These are phyloP conservation scores for Maniola jurtina DNA, from an alignment of 1,140 invertebrate genomes.

Conservation along the genomic window DNA sequence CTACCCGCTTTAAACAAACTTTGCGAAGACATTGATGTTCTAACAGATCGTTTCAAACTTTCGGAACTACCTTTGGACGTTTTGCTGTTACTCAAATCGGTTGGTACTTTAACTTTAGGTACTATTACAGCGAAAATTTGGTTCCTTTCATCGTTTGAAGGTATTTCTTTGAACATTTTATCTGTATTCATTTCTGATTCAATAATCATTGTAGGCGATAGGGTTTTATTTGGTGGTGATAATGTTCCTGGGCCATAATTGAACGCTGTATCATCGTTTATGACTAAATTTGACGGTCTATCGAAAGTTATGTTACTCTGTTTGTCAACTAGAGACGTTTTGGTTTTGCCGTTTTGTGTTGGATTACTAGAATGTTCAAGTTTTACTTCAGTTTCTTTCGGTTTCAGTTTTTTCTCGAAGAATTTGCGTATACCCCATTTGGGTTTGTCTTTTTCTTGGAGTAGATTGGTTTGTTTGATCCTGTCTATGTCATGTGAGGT, in stretches of 20 bases:
- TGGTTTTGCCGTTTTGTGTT: slow-evolving; percentile 44
- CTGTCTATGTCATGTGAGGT: slow-evolving; percentile 80
- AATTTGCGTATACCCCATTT: slow-evolving; percentile 69
- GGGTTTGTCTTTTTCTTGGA: slow-evolving; percentile 67
- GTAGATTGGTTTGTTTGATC: slow-evolving; percentile 65
- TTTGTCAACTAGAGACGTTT: slow-evolving; percentile 58
- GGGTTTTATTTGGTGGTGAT: slow-evolving; percentile 70
- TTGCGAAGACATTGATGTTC: slow-evolving; percentile 58
- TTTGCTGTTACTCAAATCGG: slow-evolving; percentile 42
- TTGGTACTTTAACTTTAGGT: slow-evolving; percentile 56
- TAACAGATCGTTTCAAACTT: slow-evolving; percentile 55
- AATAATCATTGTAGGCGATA: slow-evolving; percentile 71
- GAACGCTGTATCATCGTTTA: slow-evolving; percentile 51
- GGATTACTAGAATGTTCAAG: slow-evolving; percentile 49
- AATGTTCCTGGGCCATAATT: slow-evolving; percentile 66
- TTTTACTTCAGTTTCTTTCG: slow-evolving; percentile 79
- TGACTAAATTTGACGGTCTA: slow-evolving; percentile 60
- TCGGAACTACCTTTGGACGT: slow-evolving; percentile 52
- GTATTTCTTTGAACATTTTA: slow-evolving; percentile 70
- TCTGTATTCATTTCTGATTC: slow-evolving; percentile 62
- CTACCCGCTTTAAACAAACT: slow-evolving; percentile 57
- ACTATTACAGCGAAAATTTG: slow-evolving; percentile 77
- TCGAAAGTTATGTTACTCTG: slow-evolving; percentile 47
- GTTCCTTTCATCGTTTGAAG: slow-evolving; percentile 49
- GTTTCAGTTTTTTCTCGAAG: slow-evolving; percentile 56